A percentile compares a stretch with the other conserved stretches of the same genome.
Conservation (phyloP, 2,888 invertebrate genomes). For the Eupithecia pulchellata region DNA sequence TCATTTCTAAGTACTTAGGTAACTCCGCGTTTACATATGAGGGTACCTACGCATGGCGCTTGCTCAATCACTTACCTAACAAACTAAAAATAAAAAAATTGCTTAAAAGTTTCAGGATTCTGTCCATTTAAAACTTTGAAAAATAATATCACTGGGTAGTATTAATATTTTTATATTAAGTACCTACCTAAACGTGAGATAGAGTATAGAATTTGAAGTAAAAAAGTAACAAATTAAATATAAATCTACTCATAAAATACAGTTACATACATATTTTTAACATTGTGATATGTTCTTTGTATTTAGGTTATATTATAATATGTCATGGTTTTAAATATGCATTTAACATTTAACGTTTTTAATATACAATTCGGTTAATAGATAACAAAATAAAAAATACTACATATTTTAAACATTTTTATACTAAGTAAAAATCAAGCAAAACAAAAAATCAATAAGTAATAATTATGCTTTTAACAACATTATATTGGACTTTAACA, state of each 20-base stretch:
- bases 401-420: constrained; percentile 13
- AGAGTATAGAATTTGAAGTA: constrained; percentile 45
- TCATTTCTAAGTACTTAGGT: background rate
- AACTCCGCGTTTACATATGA: background rate
- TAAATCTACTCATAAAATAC: constrained; percentile 7
- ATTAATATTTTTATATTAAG: too few relatives aligned
- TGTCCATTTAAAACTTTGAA: constrained; percentile 50
- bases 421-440: constrained; percentile 18
- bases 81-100: background rate
- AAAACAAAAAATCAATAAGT: constrained; percentile 37
- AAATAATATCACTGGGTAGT: constrained; percentile 61
- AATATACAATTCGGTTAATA: constrained; percentile 8
- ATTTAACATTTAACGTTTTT: background rate
- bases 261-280: background rate
- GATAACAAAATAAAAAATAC: constrained; percentile 14
- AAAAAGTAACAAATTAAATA: constrained; percentile 61
- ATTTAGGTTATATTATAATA: constrained; percentile 19
- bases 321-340: constrained; percentile 30
- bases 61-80: background rate
- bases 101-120: constrained; percentile 28
- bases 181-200: constrained; percentile 34
- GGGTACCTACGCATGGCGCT: background rate
- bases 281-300: constrained; percentile 27
- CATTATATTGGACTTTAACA: constrained; percentile 44
- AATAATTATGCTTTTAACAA: constrained; percentile 32